Conservation (phyloP, 2,797 vertebrate genomes). For the Acipenser oxyrinchus region DNA sequence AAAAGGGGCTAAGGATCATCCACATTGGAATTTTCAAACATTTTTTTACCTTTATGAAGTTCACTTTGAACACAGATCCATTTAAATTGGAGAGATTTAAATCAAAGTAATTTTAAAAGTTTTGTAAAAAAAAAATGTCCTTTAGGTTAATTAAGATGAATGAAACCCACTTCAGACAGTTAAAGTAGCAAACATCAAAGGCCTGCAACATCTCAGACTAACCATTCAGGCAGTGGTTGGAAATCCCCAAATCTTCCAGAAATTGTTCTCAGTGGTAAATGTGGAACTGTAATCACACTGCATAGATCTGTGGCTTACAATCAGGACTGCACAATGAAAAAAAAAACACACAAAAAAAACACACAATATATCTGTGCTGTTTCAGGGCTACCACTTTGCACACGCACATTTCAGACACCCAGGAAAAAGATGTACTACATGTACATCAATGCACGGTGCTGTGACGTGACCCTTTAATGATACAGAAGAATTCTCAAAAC, state of each 20-base stretch:
- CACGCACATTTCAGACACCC: too few relatives aligned
- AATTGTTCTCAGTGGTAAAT: neutral
- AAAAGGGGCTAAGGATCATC: too few relatives aligned
- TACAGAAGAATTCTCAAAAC: too few relatives aligned
- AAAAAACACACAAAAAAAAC: too few relatives aligned
- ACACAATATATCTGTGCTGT: too few relatives aligned
- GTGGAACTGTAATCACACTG: neutral
- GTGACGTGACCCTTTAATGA: too few relatives aligned
- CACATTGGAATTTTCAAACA: too few relatives aligned
- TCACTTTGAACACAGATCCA: neutral
- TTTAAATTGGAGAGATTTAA: neutral
- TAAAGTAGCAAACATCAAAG: neutral
- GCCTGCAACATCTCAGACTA: conserved; percentile 4
- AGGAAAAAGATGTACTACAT: too few relatives aligned
- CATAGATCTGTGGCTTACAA: neutral
- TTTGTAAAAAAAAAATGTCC: neutral
- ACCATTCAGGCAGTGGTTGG: neutral
- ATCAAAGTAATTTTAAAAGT: neutral
- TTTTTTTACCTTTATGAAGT: neutral
- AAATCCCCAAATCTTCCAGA: neutral
- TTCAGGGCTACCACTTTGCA: too few relatives aligned
- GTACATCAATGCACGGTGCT: too few relatives aligned
- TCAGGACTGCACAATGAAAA: too few relatives aligned
- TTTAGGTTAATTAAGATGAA: neutral
- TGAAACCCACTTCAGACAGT: neutral